These are phyloP conservation scores for Decapterus maruadsi DNA, from an alignment of 2,797 vertebrate genomes.

Conservation along the genomic window DNA sequence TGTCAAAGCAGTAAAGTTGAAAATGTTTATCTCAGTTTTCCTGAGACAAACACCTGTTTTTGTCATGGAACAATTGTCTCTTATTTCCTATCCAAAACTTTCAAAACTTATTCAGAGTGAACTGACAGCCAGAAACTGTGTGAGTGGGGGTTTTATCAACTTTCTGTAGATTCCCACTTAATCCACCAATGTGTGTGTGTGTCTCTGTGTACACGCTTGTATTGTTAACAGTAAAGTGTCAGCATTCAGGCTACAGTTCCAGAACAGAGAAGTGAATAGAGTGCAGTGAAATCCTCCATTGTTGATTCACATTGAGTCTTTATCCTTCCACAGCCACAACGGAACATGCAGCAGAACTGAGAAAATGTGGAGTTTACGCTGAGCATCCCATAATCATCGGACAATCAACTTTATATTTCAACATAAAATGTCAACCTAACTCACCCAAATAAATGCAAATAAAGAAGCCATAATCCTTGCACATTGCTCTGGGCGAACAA, in stretches of 20 bases:
- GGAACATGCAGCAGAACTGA: neutral
- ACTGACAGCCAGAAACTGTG: neutral
- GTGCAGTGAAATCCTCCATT: neutral
- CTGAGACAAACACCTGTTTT: neutral
- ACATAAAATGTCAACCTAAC: constrained; percentile 38
- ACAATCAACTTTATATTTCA: constrained; percentile 25
- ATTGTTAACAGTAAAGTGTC: neutral
- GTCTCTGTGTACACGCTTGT: neutral
- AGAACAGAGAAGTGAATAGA: neutral
- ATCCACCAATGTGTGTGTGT: constrained; percentile 4
- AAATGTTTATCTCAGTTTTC: constrained; percentile 5
- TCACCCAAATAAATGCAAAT: constrained; percentile 37
- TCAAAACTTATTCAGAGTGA: neutral
- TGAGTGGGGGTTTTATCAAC: constrained; percentile 8
- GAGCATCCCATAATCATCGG: constrained; percentile 8
- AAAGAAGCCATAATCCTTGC: constrained; percentile 39
- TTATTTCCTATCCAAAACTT: neutral
- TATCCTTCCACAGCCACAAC: neutral
- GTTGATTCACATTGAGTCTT: neutral
- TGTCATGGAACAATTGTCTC: neutral
- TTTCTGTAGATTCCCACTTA: constrained; percentile 20
- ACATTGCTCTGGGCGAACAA: constrained; percentile 44
- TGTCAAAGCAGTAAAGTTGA: neutral
- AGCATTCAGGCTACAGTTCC: neutral
- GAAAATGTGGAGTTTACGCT: constrained; percentile 2